phyloP scores from a whole-genome alignment of 2,888 invertebrate genomes.

The Dromius quadrimaculatus region DNA sequence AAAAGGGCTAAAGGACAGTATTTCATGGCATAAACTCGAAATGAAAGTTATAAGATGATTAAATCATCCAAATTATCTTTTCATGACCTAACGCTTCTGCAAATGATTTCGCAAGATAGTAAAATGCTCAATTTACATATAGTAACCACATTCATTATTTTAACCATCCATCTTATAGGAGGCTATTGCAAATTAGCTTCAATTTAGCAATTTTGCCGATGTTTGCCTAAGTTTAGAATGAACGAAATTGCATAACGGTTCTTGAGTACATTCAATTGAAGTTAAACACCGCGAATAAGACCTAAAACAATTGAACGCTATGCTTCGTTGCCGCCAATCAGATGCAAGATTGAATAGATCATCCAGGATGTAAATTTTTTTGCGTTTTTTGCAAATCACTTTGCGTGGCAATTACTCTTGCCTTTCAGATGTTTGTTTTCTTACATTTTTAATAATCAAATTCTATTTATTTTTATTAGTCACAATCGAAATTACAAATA shows the following conservation, averaged over 20 bases:
- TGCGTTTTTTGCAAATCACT: neutral
- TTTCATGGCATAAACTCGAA: neutral
- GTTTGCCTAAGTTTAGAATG: neutral
- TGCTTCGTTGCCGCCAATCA: conserved; percentile 15
- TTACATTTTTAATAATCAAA: neutral
- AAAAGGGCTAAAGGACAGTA: no score
- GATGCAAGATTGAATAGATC: neutral
- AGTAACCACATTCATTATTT: conserved; percentile 13
- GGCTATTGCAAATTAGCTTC: neutral
- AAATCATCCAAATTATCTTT: no score
- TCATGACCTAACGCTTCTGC: no score
- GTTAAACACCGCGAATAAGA: conserved; percentile 1
- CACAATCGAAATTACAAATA: neutral
- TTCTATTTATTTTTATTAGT: neutral
- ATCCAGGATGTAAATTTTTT: conserved; percentile 2
- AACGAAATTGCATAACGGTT: conserved; percentile 1
- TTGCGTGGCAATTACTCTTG: neutral
- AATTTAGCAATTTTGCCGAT: conserved; percentile 10
- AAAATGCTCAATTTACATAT: neutral
- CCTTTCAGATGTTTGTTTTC: neutral
- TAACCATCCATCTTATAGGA: conserved; percentile 2
- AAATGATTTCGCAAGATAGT: no score
- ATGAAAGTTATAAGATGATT: neutral
- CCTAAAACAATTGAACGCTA: conserved; percentile 27
- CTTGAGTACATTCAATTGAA: conserved; percentile 4